Base-by-base conservation (phyloP, 2,113 vertebrate species). In the Pluvianellus socialis region DNA sequence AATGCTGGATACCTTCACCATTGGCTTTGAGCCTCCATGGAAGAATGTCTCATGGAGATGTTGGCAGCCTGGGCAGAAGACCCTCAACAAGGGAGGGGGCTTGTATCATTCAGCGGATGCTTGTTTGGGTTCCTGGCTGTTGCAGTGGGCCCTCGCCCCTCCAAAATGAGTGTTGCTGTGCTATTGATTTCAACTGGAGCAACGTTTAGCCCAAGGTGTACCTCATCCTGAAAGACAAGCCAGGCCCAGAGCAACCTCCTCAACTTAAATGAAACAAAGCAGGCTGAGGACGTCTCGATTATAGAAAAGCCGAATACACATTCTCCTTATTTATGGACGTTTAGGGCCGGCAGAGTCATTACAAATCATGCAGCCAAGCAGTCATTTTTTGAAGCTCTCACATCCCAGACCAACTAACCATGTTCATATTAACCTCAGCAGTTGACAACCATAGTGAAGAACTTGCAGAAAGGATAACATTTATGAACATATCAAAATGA, bases 401-500 rank as follows among this genome's bases (percentile, higher is more conserved):
- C 58, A 88, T 86, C 79, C 77, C 79, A 72, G 71, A 70, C 88
- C 91, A 88, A 82, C 91, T 75, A 85, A 81, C 65, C n/a, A 2
- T 50, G 75, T 32, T 86, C 79, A 8, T n/a, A 59, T 79, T 82
- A 94, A 66, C 88, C 88, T 90, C 66, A 67, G 88, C 82, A 55
- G 71, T 27, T 92, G 93, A 97, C 71, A 96, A 76, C 61, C 75
- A 50, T 56, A 72, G 86, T 75, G 88, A 68, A 83, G 75, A 86
- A 83, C 67, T 53, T 33, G 58, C 61, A 77, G 82, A 68, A 92
- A 82, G 94, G 83, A 92, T 94, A 96, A 92, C 91, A 95, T 95
- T 96, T 96, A 91, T 94, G 86, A 97, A 96, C 89, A 59, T 72
- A 94, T 86, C 91, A 91, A 88, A 95, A 91, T 92, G 44, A 94